These are phyloP conservation scores for Remorina albescens DNA, from an alignment of 2,797 vertebrate genomes.

Conservation along the genomic window DNA sequence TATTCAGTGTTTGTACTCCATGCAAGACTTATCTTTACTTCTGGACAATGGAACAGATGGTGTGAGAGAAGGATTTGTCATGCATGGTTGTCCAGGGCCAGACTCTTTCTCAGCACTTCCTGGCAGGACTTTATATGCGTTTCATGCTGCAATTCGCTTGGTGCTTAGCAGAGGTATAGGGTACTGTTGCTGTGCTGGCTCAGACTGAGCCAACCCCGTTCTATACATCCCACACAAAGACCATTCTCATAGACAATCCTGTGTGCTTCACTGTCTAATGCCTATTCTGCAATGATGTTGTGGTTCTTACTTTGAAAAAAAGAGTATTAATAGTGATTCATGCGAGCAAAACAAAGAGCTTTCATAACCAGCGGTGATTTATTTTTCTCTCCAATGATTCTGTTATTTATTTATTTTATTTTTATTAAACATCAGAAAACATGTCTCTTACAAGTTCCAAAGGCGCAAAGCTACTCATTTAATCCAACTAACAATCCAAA, in stretches of 20 bases:
- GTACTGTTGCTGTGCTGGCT: slow-evolving; percentile 47
- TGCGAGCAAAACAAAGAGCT: slow-evolving; percentile 16
- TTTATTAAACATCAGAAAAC: slow-evolving; percentile 1
- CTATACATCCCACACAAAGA: slow-evolving; percentile 43
- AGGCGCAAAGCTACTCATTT: not conserved
- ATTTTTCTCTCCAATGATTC: not conserved
- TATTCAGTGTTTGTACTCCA: slow-evolving; percentile 64
- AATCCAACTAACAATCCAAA: not conserved
- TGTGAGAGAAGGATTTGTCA: slow-evolving; percentile 81
- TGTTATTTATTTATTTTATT: not conserved
- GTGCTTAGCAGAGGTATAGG: slow-evolving; percentile 64
- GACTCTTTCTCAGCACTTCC: slow-evolving; percentile 78
- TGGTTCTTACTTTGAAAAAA: slow-evolving; percentile 21
- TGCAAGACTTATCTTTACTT: slow-evolving; percentile 79
- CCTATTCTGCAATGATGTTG: slow-evolving; percentile 32
- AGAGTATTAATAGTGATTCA: slow-evolving; percentile 19
- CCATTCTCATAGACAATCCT: slow-evolving; percentile 48
- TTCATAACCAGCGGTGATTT: slow-evolving; percentile 10
- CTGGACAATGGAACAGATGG: slow-evolving; percentile 81
- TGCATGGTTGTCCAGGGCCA: slow-evolving; percentile 73
- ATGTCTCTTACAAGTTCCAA: not conserved
- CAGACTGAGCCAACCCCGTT: slow-evolving; percentile 32
- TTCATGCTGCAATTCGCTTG: slow-evolving; percentile 75
- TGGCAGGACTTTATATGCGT: slow-evolving; percentile 75
- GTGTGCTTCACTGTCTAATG: slow-evolving; percentile 24